Conservation (phyloP, 1,140 invertebrate species). For the Bactericera cockerelli region DNA sequence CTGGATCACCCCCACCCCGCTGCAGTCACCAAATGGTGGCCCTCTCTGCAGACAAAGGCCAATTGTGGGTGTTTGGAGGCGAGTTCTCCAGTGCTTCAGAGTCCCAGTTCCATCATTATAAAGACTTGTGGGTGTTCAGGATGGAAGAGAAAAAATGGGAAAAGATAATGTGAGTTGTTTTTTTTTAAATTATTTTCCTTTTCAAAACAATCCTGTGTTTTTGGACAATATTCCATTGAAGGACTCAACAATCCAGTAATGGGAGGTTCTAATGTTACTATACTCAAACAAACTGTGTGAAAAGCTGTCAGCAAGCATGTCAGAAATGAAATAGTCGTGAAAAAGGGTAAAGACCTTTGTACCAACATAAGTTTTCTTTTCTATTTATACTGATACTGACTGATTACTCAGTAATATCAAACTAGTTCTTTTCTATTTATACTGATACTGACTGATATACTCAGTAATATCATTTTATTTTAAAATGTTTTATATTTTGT, state of each 20-base stretch:
- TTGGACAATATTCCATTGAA: no score
- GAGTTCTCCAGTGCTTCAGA: slow-evolving; percentile 82
- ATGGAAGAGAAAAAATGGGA: slow-evolving; percentile 70
- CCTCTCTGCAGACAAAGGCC: slow-evolving; percentile 51
- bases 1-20: slow-evolving; percentile 64
- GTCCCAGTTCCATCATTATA: slow-evolving; percentile 86
- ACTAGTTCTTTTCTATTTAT: no score
- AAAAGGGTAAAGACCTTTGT: no score
- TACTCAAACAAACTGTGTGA: neutral
- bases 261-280: neutral
- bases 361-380: no score
- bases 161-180: slow-evolving; percentile 55
- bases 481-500: no score
- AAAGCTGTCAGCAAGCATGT: no score
- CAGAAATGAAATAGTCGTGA: no score
- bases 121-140: slow-evolving; percentile 78
- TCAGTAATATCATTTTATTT: no score
- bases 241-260: neutral
- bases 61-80: slow-evolving; percentile 78
- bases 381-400: no score
- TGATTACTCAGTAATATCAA: no score
- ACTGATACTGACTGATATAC: no score
- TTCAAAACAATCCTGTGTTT: slow-evolving; percentile 13
- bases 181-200: no score
- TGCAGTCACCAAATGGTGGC: slow-evolving; percentile 73